Evolutionary conservation across 2,113 vertebrate genomes (phyloP).

Genomic region (Argyrosomus japonicus): DNA sequence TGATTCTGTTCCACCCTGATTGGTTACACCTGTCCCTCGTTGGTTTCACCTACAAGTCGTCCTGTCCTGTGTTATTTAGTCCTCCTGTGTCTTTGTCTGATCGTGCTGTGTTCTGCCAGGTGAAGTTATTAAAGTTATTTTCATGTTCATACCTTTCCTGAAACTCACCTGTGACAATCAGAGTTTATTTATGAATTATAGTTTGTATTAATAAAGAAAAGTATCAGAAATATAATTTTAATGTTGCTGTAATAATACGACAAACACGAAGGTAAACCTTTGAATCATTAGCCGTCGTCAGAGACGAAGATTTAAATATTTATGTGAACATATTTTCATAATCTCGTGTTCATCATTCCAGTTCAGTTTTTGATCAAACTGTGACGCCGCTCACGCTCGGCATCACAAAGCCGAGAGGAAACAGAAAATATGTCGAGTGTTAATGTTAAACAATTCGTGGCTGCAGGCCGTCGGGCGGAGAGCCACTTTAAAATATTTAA

Average conservation of each 20-base stretch:
- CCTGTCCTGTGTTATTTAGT: too few species aligned
- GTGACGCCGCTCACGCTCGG: neutral
- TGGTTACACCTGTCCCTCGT: too few species aligned
- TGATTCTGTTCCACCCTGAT: too few species aligned
- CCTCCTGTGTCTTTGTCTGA: too few species aligned
- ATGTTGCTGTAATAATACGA: neutral
- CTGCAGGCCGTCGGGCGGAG: conserved; percentile 40
- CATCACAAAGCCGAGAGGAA: conserved; percentile 39
- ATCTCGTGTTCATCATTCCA: neutral
- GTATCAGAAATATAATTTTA: too few species aligned
- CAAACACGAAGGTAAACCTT: neutral
- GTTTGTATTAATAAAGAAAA: too few species aligned
- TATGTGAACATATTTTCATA: conserved; percentile 56
- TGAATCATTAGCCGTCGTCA: neutral
- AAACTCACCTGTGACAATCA: too few species aligned
- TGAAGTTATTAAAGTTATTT: too few species aligned
- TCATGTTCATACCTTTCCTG: too few species aligned
- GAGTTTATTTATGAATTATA: too few species aligned
- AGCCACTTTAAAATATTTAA: conserved; percentile 67
- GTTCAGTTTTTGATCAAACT: neutral
- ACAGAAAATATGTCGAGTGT: conserved; percentile 53
- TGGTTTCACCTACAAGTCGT: too few species aligned
- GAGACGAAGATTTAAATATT: conserved; percentile 33
- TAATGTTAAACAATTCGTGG: conserved; percentile 62
- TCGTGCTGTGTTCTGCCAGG: too few species aligned